These are phyloP conservation scores for Heptranchias perlo DNA, from an alignment of 2,113 vertebrate genomes.

Conservation along the genomic window DNA sequence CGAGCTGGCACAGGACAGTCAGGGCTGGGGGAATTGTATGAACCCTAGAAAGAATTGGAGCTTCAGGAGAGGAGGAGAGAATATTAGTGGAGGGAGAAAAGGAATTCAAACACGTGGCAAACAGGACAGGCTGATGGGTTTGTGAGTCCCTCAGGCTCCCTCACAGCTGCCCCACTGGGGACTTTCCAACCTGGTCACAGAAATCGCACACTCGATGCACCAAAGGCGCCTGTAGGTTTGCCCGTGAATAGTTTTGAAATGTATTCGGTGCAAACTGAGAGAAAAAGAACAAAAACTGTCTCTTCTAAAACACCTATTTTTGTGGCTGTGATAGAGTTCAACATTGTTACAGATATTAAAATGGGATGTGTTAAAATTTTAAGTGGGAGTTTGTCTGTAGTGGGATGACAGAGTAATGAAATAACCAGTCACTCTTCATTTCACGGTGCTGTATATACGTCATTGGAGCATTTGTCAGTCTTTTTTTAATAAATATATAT, in stretches of 20 bases:
- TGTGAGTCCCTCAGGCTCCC: too few species aligned
- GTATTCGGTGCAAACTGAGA: not conserved
- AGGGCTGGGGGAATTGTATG: not conserved
- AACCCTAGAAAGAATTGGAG: not conserved
- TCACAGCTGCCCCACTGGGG: too few species aligned
- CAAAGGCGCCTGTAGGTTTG: not conserved
- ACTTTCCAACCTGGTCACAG: not conserved
- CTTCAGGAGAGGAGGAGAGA: not conserved
- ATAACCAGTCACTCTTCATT: constrained; percentile 24
- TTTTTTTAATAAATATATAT: constrained; percentile 19
- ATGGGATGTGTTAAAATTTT: not conserved
- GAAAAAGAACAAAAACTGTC: not conserved
- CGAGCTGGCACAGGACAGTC: not conserved
- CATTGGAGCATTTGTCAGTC: not conserved
- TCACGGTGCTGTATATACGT: not conserved
- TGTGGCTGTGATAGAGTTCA: not conserved
- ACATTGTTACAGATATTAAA: not conserved
- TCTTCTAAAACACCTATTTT: too few species aligned
- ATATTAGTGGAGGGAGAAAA: too few species aligned
- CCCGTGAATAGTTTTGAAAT: not conserved
- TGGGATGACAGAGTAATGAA: not conserved
- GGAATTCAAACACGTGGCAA: not conserved
- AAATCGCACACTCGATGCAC: not conserved
- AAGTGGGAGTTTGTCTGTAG: not conserved
- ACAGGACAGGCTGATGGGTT: too few species aligned